Base-by-base conservation (phyloP, 2,888 invertebrate species). In the Eupithecia exiguata region DNA sequence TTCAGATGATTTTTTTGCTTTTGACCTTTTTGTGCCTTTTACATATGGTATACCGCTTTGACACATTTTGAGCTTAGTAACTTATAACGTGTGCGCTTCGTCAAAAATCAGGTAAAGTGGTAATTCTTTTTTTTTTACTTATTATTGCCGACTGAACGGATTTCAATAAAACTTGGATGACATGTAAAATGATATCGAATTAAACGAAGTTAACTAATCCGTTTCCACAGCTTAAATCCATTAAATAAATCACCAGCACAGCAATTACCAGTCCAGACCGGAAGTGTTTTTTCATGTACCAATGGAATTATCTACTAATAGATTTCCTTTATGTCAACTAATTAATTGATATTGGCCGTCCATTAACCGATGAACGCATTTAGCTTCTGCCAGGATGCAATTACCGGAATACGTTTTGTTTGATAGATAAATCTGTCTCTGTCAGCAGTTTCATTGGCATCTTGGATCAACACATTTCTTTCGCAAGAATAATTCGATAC, bases 281-380 rank as follows among this genome's bases (percentile, higher is more conserved):
- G 81, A 84, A 89, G 88, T 88, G 88, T 84, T 84, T 88, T 88
- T 83, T 82, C 86, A 77, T 87, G 89, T 88, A 81, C 38, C 65
- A 74, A 80, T 25, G 58, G 77, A 83, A 85, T 82, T 83, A 77
- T 58, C 25, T 58, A 63, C 72, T 74, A 62, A 74, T 74, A 77
- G 76, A 75, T 76, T 74, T 79, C 76, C 77, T 76, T 67, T 70
- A 70, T 76, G 36, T 74, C 68, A 74, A 69, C 71, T 63, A 77
- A 79, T 81, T 84, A 85, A 86, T 85, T 85, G 81, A 80, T 79
- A 78, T 78, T 74, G 78, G 70, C 79, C 76, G 70, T 68, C 43
- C 68, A 69, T 70, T 79, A 49, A 43, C 40, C 18, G 67, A 46
- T 58, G 38, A 30, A n/a, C 58, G 66, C 66, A 40, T 69, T 75